Conservation (phyloP, 2,113 vertebrate species). For the Orthochromis malagaraziensis region DNA sequence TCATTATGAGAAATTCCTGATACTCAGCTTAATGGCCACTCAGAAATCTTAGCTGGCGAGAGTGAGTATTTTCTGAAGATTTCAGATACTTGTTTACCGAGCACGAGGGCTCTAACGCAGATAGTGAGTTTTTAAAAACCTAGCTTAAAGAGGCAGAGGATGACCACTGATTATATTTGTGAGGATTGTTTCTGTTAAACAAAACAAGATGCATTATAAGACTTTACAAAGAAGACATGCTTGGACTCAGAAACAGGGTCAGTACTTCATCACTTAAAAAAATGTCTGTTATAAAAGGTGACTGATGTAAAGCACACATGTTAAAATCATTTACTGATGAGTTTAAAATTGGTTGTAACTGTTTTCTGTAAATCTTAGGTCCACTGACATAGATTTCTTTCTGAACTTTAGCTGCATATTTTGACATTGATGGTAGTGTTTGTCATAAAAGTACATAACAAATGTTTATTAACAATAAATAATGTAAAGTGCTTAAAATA, state of each 20-base stretch:
- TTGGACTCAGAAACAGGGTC: neutral
- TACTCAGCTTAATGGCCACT: neutral
- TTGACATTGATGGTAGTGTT: neutral
- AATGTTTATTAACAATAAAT: neutral
- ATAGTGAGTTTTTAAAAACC: neutral
- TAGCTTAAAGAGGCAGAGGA: neutral
- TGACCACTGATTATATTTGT: neutral
- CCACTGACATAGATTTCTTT: neutral
- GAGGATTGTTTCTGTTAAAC: neutral
- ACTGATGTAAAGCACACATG: neutral
- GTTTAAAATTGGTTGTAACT: neutral
- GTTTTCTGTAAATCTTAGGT: neutral
- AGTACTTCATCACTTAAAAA: neutral
- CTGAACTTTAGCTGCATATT: neutral
- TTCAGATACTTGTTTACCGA: neutral
- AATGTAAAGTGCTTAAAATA: neutral
- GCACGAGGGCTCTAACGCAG: neutral
- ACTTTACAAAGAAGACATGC: neutral
- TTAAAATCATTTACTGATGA: neutral
- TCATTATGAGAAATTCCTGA: neutral
- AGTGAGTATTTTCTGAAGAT: neutral
- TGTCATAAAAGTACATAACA: neutral
- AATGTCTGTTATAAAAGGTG: neutral
- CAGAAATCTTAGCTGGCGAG: neutral
- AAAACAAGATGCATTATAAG: neutral